phyloP scores from a whole-genome alignment of 2,888 invertebrate species.

The Agriotes lineatus region DNA sequence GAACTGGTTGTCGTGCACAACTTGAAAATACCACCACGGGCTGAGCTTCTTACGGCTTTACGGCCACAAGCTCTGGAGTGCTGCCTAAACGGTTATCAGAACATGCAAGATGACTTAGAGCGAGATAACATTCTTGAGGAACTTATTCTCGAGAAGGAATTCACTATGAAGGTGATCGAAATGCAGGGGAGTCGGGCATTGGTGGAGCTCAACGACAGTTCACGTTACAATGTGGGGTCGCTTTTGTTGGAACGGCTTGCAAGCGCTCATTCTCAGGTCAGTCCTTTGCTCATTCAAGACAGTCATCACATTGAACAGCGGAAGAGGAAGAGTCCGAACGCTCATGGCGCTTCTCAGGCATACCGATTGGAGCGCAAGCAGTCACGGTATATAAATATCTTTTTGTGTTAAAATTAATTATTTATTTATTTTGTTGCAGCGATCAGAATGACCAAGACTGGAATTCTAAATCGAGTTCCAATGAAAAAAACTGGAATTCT shows the following conservation, averaged over 20 bases:
- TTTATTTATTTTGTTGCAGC: background rate
- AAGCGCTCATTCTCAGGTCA: slow-evolving; percentile 58
- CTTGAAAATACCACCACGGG: slow-evolving; percentile 75
- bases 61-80: slow-evolving; percentile 84
- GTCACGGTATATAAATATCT: slow-evolving; percentile 30
- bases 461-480: background rate
- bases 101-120: slow-evolving; percentile 69
- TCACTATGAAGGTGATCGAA: slow-evolving; percentile 72
- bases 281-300: slow-evolving; percentile 60
- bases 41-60: slow-evolving; percentile 72
- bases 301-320: slow-evolving; percentile 60
- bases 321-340: slow-evolving; percentile 40
- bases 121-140: slow-evolving; percentile 75
- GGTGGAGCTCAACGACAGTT: slow-evolving; percentile 73
- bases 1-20: slow-evolving; percentile 76
- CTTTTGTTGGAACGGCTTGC: slow-evolving; percentile 62
- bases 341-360: background rate
- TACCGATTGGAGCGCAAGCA: slow-evolving; percentile 18
- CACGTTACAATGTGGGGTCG: slow-evolving; percentile 63
- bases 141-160: slow-evolving; percentile 75
- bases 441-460: background rate
- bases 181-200: slow-evolving; percentile 69
- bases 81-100: slow-evolving; percentile 76
- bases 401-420: background rate
- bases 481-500: background rate